Evolutionary conservation across 2,113 vertebrate species (phyloP), one percentile per base, ranked within the genome.

Genomic region (Progne subis): DNA sequence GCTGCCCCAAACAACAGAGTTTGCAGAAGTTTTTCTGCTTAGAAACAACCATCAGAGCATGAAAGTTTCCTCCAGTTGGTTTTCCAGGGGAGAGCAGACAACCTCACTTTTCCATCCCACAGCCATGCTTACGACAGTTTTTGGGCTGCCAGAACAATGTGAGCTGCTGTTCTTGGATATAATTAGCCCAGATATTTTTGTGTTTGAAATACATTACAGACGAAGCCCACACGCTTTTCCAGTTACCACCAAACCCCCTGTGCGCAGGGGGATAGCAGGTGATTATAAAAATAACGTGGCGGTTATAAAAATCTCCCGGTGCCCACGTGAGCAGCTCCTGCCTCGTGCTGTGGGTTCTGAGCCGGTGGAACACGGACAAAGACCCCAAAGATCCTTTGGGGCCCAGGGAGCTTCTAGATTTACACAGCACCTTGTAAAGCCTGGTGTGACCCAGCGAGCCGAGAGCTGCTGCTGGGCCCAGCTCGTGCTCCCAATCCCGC

Each of bases 151-250:
- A 74, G 82, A 65, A 67, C 88, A 76, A 57, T 12, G 9, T 67
- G 82, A 93, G 75, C 89, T 93, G 67, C 71, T 81, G 39, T 63
- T 90, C 68, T 88, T 67, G 25, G 64, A 31, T n/a, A 69, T 44
- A 93, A 86, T 71, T 25, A 86, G 60, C 71, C 55, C 31, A 53
- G 86, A 70, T 88, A 96, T 81, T 95, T 95, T 80, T 92, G 82
- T 67, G 60, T 55, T 88, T 78, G 52, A 86, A 94, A 95, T 63
- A 55, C 50, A 4, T 75, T 41, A 24, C 75, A 94, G 90, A 81
- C 14, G 19, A 92, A 74, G 56, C 50, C 55, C 81, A 63, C 92
- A 93, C 9, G 4, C 64, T 93, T 94, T 86, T 63, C 64, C 71
- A 92, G 75, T 94, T 92, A 69, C 56, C 86, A 25, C 75, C 50